Evolutionary conservation across 2,113 vertebrate species (phyloP).

Genomic region (Urocynchramus pylzowi): DNA sequence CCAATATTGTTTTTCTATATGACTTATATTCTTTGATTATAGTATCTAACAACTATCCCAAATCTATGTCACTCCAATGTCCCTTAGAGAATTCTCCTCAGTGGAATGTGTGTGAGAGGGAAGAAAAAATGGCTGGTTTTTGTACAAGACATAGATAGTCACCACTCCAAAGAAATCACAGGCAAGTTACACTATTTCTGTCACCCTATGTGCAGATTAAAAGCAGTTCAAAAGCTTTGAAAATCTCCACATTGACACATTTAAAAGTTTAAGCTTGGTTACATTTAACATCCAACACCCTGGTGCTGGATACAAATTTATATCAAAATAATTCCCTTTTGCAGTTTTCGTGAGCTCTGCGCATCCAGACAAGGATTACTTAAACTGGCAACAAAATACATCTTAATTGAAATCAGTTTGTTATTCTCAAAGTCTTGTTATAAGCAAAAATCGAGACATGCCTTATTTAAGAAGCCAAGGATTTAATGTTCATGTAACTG

Average conservation of each 20-base stretch:
- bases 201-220: background rate
- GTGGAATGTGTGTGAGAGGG: background rate
- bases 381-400: background rate
- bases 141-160: background rate
- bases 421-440: background rate
- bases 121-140: background rate
- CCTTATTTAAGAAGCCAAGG: background rate
- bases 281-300: background rate
- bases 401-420: background rate
- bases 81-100: background rate
- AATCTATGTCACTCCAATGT: background rate
- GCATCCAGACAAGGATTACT: background rate
- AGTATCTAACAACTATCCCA: background rate
- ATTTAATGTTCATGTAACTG: background rate
- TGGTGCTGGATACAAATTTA: background rate
- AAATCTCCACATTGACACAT: background rate
- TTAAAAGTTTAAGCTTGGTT: background rate
- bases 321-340: background rate
- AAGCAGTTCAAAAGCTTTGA: background rate
- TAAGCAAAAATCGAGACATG: background rate
- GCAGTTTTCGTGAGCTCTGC: background rate
- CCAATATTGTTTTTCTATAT: background rate
- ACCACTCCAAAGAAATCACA: background rate
- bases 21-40: background rate
- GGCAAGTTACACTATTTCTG: background rate